phyloP scores from a whole-genome alignment of 2,797 vertebrate species.

The Eupleurogrammus muticus region DNA sequence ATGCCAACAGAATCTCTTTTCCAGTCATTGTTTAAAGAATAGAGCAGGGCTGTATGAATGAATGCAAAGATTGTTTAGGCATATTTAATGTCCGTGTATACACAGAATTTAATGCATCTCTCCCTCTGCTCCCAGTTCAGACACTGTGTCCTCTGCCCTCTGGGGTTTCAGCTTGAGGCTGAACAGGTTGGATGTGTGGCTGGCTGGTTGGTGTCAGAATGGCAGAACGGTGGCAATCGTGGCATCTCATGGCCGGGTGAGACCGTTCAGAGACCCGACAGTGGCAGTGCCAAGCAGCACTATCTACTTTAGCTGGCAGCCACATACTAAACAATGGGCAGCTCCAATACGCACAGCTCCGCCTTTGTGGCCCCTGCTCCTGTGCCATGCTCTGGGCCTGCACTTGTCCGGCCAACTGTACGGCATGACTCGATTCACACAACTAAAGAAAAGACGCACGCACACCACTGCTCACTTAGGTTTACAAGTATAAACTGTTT shows the following conservation, averaged over 20 bases:
- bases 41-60: neutral
- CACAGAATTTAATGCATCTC: neutral
- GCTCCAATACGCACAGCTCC: conserved; percentile 60
- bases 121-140: neutral
- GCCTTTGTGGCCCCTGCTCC: conserved; percentile 56
- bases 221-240: conserved; percentile 6
- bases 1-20: neutral
- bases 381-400: conserved; percentile 38
- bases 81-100: neutral
- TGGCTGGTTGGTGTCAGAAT: conserved; percentile 18
- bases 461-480: neutral
- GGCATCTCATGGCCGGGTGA: conserved; percentile 19
- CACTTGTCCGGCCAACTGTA: conserved; percentile 1
- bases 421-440: conserved; percentile 36
- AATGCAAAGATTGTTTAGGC: neutral
- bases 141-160: neutral
- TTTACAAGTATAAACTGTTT: conserved; percentile 5
- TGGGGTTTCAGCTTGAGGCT: neutral
- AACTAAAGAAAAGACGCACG: conserved; percentile 12
- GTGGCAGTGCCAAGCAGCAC: conserved; percentile 69
- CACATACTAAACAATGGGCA: conserved; percentile 69
- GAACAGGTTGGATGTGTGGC: neutral
- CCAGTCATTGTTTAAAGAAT: neutral
- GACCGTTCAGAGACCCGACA: conserved; percentile 26
- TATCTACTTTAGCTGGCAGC: conserved; percentile 64